phyloP scores from a whole-genome alignment of 2,113 vertebrate genomes.

The Suncus etruscus region DNA sequence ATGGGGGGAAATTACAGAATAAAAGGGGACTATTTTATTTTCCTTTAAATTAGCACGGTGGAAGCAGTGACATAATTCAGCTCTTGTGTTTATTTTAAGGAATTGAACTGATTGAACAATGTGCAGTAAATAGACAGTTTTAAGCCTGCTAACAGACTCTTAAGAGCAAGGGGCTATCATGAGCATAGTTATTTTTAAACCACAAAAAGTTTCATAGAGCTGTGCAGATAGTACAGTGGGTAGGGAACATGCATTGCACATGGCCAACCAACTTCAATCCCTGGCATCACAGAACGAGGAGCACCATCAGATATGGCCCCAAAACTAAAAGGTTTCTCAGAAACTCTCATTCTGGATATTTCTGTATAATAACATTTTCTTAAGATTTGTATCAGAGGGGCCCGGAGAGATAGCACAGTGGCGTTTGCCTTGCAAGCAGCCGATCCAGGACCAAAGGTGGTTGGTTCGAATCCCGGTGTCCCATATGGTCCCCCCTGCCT shows the following conservation, averaged over 20 bases:
- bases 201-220: neutral
- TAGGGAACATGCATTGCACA: too few species aligned
- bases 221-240: too few species aligned
- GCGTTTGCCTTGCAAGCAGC: too few species aligned
- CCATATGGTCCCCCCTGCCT: too few species aligned
- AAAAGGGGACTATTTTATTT: slow-evolving; percentile 46
- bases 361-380: neutral
- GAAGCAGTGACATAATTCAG: slow-evolving; percentile 70
- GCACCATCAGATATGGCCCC: too few species aligned
- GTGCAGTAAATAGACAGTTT: slow-evolving; percentile 41
- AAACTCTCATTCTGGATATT: slow-evolving; percentile 7
- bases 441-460: too few species aligned
- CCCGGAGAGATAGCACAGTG: too few species aligned
- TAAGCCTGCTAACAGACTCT: slow-evolving; percentile 28
- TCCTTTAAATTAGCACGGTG: slow-evolving; percentile 53
- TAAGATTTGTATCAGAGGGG: neutral
- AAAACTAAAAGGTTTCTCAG: too few species aligned
- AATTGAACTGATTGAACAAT: slow-evolving; percentile 57
- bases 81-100: slow-evolving; percentile 70
- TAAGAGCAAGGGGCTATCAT: slow-evolving; percentile 54
- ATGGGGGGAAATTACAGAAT: slow-evolving; percentile 19
- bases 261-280: too few species aligned
- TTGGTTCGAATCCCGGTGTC: too few species aligned
- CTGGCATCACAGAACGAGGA: too few species aligned
- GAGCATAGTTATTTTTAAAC: slow-evolving; percentile 67